Evolutionary conservation across 2,888 invertebrate species (phyloP).

Genomic region (Parapristionchus giblindavisi): DNA sequence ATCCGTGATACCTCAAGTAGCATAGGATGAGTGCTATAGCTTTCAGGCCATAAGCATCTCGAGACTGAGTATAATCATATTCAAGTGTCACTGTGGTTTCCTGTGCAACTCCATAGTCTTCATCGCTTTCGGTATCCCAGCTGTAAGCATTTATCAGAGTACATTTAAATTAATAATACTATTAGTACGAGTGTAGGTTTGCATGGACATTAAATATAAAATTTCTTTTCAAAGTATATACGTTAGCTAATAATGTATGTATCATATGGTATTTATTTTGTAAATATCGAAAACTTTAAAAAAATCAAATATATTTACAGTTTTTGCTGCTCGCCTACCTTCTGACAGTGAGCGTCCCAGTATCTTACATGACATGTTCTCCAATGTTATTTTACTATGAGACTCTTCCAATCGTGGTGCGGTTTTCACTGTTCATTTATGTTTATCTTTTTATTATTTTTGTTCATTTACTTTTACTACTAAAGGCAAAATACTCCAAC

Average conservation of each 20-base stretch:
- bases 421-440: too few species aligned
- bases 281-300: too few species aligned
- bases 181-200: too few species aligned
- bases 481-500: neutral
- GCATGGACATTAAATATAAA: too few species aligned
- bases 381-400: slow-evolving; percentile 17
- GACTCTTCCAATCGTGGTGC: neutral
- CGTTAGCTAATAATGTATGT: too few species aligned
- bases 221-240: too few species aligned
- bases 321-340: slow-evolving; percentile 20
- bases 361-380: neutral
- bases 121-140: neutral
- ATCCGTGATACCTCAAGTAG: too few species aligned
- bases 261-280: too few species aligned
- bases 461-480: neutral
- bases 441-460: too few species aligned
- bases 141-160: neutral
- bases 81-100: neutral
- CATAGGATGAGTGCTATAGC: too few species aligned
- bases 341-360: neutral
- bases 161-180: too few species aligned
- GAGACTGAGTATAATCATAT: neutral
- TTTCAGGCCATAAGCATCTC: neutral
- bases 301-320: too few species aligned
- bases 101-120: neutral